phyloP scores from a whole-genome alignment of 2,113 vertebrate species.

The Marcusenius ussheri region DNA sequence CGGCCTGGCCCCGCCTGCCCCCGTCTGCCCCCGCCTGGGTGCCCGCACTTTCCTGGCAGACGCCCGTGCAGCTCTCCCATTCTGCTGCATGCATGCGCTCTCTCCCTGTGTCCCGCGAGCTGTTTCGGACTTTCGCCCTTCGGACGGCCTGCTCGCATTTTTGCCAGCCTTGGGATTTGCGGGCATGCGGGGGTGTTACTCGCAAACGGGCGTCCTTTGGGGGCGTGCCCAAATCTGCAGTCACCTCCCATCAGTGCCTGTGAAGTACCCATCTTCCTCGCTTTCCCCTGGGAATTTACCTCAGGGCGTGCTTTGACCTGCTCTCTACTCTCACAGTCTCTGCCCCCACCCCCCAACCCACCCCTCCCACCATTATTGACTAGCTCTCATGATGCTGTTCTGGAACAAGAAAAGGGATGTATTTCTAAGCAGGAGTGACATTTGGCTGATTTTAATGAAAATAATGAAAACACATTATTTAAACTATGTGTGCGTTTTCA shows the following conservation, averaged over 20 bases:
- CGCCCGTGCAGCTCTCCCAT: not conserved
- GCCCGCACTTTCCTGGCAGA: conserved; percentile 4
- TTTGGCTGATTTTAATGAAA: not conserved
- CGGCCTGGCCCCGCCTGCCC: not conserved
- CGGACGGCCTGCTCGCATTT: not conserved
- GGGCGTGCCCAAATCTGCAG: not conserved
- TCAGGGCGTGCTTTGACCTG: not conserved
- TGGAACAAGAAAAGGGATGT: not conserved
- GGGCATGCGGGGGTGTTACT: not conserved
- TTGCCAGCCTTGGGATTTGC: not conserved
- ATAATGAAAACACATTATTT: not conserved
- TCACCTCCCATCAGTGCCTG: not conserved
- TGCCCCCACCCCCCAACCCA: not conserved
- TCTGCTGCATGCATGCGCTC: not conserved
- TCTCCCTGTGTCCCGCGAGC: not conserved
- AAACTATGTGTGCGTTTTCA: not conserved
- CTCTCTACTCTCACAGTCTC: not conserved
- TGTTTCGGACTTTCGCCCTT: not conserved
- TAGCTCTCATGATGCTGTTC: not conserved
- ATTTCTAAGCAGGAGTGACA: not conserved
- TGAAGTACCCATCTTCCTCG: not conserved
- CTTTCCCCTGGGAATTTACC: not conserved
- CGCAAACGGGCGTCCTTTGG: not conserved
- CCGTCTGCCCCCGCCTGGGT: not conserved
- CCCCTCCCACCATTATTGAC: not conserved